Evolutionary conservation across 2,888 invertebrate species (phyloP).

Genomic region (Athrips mouffetella): DNA sequence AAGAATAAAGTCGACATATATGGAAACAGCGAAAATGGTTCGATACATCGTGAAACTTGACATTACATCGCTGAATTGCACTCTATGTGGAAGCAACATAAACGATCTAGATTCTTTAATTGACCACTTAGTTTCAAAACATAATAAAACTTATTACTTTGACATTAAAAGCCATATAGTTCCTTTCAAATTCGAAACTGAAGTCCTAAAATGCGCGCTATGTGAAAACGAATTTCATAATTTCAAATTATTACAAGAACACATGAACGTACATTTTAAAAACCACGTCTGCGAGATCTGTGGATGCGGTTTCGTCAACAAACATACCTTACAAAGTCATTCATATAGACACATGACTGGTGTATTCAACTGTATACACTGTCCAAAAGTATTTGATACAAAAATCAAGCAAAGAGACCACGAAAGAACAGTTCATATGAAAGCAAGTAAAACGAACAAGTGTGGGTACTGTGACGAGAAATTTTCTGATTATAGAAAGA

Average conservation of each 20-base stretch:
- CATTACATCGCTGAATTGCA: conserved; percentile 33
- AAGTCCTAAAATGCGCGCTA: conserved; percentile 31
- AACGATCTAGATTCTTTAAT: conserved; percentile 32
- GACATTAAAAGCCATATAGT: conserved; percentile 41
- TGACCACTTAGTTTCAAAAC: conserved; percentile 34
- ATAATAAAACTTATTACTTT: conserved; percentile 32
- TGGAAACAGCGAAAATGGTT: conserved; percentile 24
- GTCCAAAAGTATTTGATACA: conserved; percentile 63
- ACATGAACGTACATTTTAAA: conserved; percentile 54
- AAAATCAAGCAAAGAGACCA: conserved; percentile 59
- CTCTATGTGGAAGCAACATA: conserved; percentile 34
- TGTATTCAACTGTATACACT: conserved; percentile 48
- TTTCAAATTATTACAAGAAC: conserved; percentile 46
- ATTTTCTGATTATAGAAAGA: conserved; percentile 60
- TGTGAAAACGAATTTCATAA: conserved; percentile 38
- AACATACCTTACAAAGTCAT: conserved; percentile 32
- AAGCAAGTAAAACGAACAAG: conserved; percentile 38
- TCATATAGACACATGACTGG: conserved; percentile 46
- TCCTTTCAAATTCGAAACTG: conserved; percentile 41
- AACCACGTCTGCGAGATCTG: conserved; percentile 73
- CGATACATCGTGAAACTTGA: conserved; percentile 26
- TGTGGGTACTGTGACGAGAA: conserved; percentile 53
- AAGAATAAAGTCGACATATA: conserved; percentile 25
- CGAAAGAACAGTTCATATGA: conserved; percentile 52
- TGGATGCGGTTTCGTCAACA: conserved; percentile 47